Percentiles rank a stretch among this genome's conserved stretches.
These are phyloP conservation scores for Darevskia nairensis DNA, from an alignment of 2,797 vertebrate genomes.

Conservation along the genomic window DNA sequence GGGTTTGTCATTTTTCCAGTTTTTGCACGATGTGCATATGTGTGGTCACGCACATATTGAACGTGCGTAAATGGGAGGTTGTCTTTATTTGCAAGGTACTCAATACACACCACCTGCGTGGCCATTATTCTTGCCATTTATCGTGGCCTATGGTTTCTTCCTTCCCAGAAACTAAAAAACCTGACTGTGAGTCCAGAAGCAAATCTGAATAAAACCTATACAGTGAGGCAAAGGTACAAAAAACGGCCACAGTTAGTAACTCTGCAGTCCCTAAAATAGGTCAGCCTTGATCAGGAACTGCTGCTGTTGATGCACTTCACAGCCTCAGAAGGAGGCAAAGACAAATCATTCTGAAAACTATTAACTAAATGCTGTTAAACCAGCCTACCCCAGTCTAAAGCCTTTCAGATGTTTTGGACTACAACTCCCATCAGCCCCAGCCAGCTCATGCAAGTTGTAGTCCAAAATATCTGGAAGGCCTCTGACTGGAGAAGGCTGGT, in stretches of 20 bases:
- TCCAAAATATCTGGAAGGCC: too few relatives aligned
- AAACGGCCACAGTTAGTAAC: neutral
- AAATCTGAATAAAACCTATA: neutral
- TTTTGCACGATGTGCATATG: too few relatives aligned
- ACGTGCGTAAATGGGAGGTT: too few relatives aligned
- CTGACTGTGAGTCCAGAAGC: neutral
- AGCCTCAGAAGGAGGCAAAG: constrained; percentile 11
- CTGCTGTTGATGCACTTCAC: constrained; percentile 27
- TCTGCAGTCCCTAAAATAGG: constrained; percentile 30
- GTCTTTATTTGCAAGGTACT: too few relatives aligned
- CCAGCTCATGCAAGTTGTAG: too few relatives aligned
- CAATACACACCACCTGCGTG: neutral
- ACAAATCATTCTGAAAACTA: constrained; percentile 21
- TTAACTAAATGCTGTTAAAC: constrained; percentile 6
- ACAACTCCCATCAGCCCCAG: too few relatives aligned
- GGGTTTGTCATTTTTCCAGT: too few relatives aligned
- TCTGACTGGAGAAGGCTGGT: neutral
- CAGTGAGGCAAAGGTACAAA: neutral
- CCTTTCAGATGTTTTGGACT: neutral
- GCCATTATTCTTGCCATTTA: neutral
- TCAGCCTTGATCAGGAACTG: constrained; percentile 4
- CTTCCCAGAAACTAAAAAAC: neutral
- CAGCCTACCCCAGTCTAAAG: neutral
- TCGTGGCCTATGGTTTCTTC: neutral
- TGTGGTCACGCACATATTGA: too few relatives aligned